Evolutionary conservation across 2,888 invertebrate genomes (phyloP).

Genomic region (Himalopsyche japonica): DNA sequence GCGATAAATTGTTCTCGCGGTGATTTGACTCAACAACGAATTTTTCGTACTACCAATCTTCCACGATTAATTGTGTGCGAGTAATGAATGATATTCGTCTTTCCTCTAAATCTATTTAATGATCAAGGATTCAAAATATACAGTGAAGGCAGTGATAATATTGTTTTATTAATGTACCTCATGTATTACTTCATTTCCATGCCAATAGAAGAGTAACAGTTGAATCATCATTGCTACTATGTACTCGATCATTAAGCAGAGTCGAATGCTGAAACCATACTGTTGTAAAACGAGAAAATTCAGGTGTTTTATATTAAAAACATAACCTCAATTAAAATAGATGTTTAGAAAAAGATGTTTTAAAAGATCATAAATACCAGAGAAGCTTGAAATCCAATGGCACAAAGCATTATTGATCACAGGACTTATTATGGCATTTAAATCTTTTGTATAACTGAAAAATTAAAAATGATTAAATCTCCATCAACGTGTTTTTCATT

Average conservation of each 20-base stretch:
- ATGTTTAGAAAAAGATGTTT: neutral
- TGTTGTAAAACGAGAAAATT: constrained; percentile 16
- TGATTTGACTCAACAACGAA: too few species aligned
- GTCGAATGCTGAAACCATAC: constrained; percentile 39
- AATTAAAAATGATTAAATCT: too few species aligned
- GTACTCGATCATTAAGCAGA: constrained; percentile 50
- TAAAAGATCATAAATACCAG: constrained; percentile 23
- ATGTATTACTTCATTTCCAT: constrained; percentile 52
- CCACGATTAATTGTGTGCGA: too few species aligned
- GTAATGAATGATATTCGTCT: too few species aligned
- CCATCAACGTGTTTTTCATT: too few species aligned
- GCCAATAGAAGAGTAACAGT: constrained; percentile 57
- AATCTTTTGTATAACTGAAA: constrained; percentile 50
- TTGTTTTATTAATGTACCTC: constrained; percentile 45
- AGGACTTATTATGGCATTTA: constrained; percentile 53
- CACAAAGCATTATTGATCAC: constrained; percentile 57
- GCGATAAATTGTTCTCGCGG: too few species aligned
- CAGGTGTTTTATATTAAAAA: too few species aligned
- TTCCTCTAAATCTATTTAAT: too few species aligned
- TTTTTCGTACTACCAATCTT: too few species aligned
- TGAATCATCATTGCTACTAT: constrained; percentile 53
- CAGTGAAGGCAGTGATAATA: too few species aligned
- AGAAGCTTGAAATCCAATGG: constrained; percentile 53
- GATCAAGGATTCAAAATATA: too few species aligned
- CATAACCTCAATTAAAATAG: too few species aligned